Evolutionary conservation across 64 coral and sea anemone genomes (phyloP), one percentile per base, ranked within the genome.

Genomic region (Stylophora pistillata): DNA sequence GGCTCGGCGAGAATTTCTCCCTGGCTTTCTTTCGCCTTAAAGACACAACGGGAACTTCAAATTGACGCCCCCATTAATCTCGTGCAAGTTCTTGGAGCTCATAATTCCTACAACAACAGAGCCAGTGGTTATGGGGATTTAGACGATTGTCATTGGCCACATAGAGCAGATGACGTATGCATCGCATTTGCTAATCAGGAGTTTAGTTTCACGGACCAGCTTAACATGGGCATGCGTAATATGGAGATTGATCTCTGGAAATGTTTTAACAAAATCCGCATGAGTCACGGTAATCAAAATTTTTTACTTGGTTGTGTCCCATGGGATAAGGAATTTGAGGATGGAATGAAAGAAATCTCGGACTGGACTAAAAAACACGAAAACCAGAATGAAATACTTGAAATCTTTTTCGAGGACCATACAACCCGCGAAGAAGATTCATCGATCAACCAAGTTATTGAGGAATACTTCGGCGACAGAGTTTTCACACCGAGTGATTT

Each of bases 181-280:
- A 84, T 93, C 66, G 37, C 79, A 75, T 30, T 93, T 17, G 91
- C 91, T 70, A 93, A 93, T 93, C 91, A 93, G 77, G 91, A 93
- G 70, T 93, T 93, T 12, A 93, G 91, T 26, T 93, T 93, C 15
- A 93, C 91, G 1, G 91, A 93, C 37, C 80, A 88, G 26, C 71
- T 93, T 0, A 74, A 93, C 78, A 88, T 93, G 91, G 91, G 91
- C 76, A 77, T 93, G 10, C 61, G 91, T 5, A 70, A 78, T 84
- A 77, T 93, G 70, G 91, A 93, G 68, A 66, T 93, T 76, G 91
- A 93, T 16, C 77, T 87, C 29, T 93, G 91, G 91, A 74, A 79
- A 15, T 93, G 91, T 37, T 93, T 93, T 77, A 86, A 78, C 13
- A 88, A 88, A 54, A 93, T 93, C 56, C 86, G 86, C 21, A 93